phyloP scores from a whole-genome alignment of 1,140 invertebrate species.

The Bactericera cockerelli region DNA sequence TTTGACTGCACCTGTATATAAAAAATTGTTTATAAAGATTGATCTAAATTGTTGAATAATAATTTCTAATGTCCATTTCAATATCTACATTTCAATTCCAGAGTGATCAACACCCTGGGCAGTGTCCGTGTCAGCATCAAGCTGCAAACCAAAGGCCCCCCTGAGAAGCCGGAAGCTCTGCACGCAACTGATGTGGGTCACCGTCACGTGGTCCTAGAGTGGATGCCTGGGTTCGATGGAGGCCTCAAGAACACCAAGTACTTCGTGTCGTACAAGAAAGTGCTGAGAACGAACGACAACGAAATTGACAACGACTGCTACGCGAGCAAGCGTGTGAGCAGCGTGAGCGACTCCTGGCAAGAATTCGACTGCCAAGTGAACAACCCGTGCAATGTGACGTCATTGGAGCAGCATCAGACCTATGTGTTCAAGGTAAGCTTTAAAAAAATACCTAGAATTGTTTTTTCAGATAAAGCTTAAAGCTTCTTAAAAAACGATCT shows the following conservation, averaged over 20 bases:
- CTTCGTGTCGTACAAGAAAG: conserved; percentile 56
- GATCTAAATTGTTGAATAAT: too few species aligned
- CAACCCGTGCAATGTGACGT: conserved; percentile 74
- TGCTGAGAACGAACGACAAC: conserved; percentile 32
- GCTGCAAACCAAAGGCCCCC: conserved; percentile 66
- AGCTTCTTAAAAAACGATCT: too few species aligned
- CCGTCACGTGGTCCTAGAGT: conserved; percentile 57
- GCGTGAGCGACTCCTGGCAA: conserved; percentile 40
- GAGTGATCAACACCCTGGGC: conserved; percentile 46
- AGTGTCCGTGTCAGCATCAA: conserved; percentile 57
- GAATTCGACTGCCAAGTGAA: conserved; percentile 66
- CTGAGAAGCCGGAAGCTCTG: conserved; percentile 59
- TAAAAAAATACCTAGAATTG: not conserved
- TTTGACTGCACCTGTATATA: too few species aligned
- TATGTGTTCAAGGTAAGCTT: conserved; percentile 55
- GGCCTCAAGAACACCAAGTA: conserved; percentile 70
- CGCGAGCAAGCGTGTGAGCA: conserved; percentile 37
- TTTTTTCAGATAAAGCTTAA: not conserved
- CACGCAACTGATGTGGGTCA: conserved; percentile 50
- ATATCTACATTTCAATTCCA: too few species aligned
- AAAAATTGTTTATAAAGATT: too few species aligned
- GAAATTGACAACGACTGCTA: conserved; percentile 25
- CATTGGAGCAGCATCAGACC: conserved; percentile 63
- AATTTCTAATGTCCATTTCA: too few species aligned
- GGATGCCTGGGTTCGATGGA: conserved; percentile 80